Base-by-base conservation (phyloP, 2,113 vertebrate species). In the Mellivora capensis region DNA sequence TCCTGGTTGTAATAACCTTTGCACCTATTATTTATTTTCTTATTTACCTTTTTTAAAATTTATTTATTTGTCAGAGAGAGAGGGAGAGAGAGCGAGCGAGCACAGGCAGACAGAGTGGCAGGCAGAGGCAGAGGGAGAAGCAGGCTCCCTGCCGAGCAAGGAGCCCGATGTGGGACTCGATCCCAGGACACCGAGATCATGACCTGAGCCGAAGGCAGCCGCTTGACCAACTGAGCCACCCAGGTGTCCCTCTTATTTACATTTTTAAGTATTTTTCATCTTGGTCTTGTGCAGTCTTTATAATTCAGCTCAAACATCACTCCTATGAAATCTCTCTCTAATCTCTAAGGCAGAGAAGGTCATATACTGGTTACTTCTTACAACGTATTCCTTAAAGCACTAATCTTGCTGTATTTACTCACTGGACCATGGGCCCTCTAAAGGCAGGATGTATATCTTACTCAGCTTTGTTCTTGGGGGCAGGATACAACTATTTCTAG, bases 281-380 rank as follows among this genome's bases (percentile, higher is more conserved):
- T 47, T n/a, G 3, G 1, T 91, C n/a, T 42, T 54, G 8, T 59
- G 23, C 11, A 29, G 72, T 90, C 7, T 89, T 77, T 23, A 21
- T 49, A 93, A 87, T 59, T 97, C n/a, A 69, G 9, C 15, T 94
- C 27, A 84, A 96, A 89, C 83, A 90, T 29, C 27, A 59, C 12
- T 74, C 1, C 9, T 11, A 3, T 87, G 20, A 88, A 89, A 89
- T 84, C 34, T 94, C 2, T 4, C 10, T 29, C 9, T 61, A 31
- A 90, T 87, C 3, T 89, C 14, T 62, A 27, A 80, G 20, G 23
- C 77, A 97, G 29, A 90, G 14, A 77, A 85, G 59, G 25, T 17
- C 20, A 71, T 12, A 52, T 13, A 76, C 8, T 1, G 2, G 4
- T 85, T 27, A 62, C 2, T 42, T 86, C 25, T 57, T 94, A 31